Evolutionary conservation across 2,888 invertebrate genomes (phyloP).

Genomic region (Lasioglossum figueresi): DNA sequence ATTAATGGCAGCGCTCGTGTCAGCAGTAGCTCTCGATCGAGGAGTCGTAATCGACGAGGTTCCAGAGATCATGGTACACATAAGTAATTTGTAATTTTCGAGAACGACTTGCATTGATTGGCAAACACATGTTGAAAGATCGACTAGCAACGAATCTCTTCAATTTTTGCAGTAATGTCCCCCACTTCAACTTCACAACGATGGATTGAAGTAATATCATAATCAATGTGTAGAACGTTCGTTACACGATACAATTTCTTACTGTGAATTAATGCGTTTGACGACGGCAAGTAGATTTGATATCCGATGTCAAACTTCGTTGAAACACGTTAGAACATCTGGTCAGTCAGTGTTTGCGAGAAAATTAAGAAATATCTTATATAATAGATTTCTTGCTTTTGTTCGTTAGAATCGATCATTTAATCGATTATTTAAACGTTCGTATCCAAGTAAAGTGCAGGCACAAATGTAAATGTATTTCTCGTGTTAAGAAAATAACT

Average conservation of each 20-base stretch:
- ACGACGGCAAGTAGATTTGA: neutral
- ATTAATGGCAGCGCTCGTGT: constrained; percentile 74
- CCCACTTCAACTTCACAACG: neutral
- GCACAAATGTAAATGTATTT: neutral
- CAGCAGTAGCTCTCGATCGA: constrained; percentile 78
- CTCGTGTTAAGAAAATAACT: neutral
- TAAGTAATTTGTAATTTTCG: constrained; percentile 19
- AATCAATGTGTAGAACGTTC: neutral
- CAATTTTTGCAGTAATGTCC: neutral
- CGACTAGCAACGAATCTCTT: neutral
- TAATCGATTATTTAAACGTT: neutral
- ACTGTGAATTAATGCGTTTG: neutral
- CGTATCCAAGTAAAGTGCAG: neutral
- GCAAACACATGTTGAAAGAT: constrained; percentile 5
- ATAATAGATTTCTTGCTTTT: constrained; percentile 31
- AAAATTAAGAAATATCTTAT: constrained; percentile 28
- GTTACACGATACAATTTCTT: neutral
- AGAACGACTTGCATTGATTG: neutral
- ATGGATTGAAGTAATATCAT: neutral
- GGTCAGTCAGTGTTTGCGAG: neutral
- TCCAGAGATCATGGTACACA: constrained; percentile 80
- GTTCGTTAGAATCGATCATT: neutral
- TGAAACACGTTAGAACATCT: neutral
- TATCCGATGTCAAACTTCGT: neutral
- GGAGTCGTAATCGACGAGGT: constrained; percentile 79